These are phyloP conservation scores for Stictocephala bisonia DNA, from an alignment of 2,888 invertebrate genomes.

Conservation along the genomic window DNA sequence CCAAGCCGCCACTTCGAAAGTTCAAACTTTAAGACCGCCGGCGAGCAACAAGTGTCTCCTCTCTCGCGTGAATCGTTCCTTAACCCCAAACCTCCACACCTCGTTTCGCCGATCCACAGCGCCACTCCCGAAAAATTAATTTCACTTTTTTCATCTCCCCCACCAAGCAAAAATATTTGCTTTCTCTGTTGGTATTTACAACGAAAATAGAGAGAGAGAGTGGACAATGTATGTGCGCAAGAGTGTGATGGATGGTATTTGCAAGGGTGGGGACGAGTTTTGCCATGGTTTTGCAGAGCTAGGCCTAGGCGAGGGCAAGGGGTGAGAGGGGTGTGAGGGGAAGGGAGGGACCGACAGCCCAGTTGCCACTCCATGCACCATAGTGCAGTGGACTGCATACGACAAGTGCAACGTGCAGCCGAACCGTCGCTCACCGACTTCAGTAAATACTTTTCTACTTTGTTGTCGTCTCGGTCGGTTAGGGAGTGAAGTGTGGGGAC, in stretches of 20 bases:
- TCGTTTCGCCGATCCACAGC: too few species aligned
- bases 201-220: slow-evolving; percentile 39
- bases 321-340: slow-evolving; percentile 46
- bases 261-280: slow-evolving; percentile 52
- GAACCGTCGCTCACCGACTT: background rate
- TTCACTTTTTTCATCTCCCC: too few species aligned
- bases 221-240: slow-evolving; percentile 43
- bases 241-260: slow-evolving; percentile 47
- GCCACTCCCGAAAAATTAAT: too few species aligned
- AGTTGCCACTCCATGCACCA: slow-evolving; percentile 49
- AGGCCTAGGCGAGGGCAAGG: slow-evolving; percentile 54
- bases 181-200: slow-evolving; percentile 28
- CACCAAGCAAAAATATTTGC: background rate
- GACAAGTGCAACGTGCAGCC: slow-evolving; percentile 42
- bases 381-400: slow-evolving; percentile 48
- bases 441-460: slow-evolving; percentile 31
- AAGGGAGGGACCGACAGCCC: slow-evolving; percentile 46
- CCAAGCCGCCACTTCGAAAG: background rate
- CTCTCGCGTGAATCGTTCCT: background rate
- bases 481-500: background rate
- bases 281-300: slow-evolving; percentile 53
- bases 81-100: background rate
- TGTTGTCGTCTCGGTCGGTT: slow-evolving; percentile 14
- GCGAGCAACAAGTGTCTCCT: slow-evolving; percentile 20
- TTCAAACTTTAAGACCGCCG: slow-evolving; percentile 14